Conservation (phyloP, 2,888 invertebrate genomes). For the Phoronis australis region DNA sequence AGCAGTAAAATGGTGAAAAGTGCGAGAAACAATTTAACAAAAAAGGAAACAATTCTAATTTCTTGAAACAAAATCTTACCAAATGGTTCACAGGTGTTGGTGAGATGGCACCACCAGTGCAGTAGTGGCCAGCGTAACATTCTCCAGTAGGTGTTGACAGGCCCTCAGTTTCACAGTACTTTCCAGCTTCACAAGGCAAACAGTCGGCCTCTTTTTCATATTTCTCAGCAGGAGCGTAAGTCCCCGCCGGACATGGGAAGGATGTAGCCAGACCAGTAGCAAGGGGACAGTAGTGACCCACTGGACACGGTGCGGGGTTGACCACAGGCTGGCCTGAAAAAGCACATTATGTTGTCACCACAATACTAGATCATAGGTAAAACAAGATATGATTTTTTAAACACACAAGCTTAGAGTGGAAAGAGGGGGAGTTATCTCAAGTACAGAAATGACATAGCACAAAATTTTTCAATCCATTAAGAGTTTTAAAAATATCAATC, state of each 20-base stretch:
- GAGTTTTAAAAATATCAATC: too few species aligned
- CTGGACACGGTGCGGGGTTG: constrained; percentile 37
- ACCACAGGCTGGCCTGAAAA: constrained; percentile 32
- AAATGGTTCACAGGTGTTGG: constrained; percentile 29
- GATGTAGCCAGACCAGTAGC: constrained; percentile 32
- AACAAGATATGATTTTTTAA: too few species aligned
- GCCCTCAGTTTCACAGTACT: constrained; percentile 37
- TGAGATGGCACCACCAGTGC: constrained; percentile 29
- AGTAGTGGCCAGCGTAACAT: constrained; percentile 44
- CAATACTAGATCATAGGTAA: too few species aligned
- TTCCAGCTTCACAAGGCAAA: constrained; percentile 35
- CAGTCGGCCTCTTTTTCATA: constrained; percentile 29
- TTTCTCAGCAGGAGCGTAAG: constrained; percentile 31
- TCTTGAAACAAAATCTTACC: too few species aligned
- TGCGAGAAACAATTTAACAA: too few species aligned
- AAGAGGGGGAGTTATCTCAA: too few species aligned
- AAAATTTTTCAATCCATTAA: too few species aligned
- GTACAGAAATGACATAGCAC: too few species aligned
- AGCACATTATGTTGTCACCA: background rate
- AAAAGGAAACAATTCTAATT: too few species aligned
- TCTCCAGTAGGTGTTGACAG: constrained; percentile 31
- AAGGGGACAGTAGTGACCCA: constrained; percentile 43
- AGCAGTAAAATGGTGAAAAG: too few species aligned
- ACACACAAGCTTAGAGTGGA: too few species aligned
- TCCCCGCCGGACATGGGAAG: constrained; percentile 42